Evolutionary conservation across 2,888 invertebrate species (phyloP).

Genomic region (Macroteleia sp.): DNA sequence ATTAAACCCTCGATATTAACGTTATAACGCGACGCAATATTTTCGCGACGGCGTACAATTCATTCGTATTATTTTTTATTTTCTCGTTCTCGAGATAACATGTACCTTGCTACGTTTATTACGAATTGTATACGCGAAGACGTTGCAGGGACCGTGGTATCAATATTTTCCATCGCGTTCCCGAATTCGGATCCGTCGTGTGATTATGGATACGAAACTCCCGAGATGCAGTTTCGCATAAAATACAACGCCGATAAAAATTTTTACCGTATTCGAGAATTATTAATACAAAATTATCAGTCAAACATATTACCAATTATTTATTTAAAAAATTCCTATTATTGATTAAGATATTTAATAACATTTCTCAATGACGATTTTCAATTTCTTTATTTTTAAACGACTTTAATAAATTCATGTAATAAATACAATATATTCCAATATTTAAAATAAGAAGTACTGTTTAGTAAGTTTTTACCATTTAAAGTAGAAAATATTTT

Average conservation of each 20-base stretch:
- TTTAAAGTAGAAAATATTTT: no score
- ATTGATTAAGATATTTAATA: no score
- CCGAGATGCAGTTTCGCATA: slow-evolving; percentile 9
- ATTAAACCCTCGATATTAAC: slow-evolving; percentile 49
- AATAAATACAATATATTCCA: no score
- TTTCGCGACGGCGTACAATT: slow-evolving; percentile 20
- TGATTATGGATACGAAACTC: slow-evolving; percentile 31
- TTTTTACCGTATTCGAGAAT: no score
- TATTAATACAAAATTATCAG: no score
- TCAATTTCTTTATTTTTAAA: no score
- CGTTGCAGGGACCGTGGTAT: slow-evolving; percentile 14
- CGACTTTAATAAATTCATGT: no score
- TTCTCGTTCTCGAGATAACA: slow-evolving; percentile 26
- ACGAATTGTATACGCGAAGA: slow-evolving; percentile 47
- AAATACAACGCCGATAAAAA: slow-evolving; percentile 1
- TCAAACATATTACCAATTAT: no score
- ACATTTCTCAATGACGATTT: no score
- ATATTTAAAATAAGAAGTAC: no score
- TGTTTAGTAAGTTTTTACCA: no score
- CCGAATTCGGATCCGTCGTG: slow-evolving; percentile 27
- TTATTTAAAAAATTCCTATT: no score
- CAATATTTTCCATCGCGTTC: slow-evolving; percentile 31
- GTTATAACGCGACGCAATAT: slow-evolving; percentile 43
- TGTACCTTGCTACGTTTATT: slow-evolving; percentile 39
- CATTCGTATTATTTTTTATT: slow-evolving; percentile 17